A percentile compares a stretch with the other conserved stretches of the same genome.
Evolutionary conservation across 2,888 invertebrate species (phyloP).

Genomic region (Acanthosepion esculentum): DNA sequence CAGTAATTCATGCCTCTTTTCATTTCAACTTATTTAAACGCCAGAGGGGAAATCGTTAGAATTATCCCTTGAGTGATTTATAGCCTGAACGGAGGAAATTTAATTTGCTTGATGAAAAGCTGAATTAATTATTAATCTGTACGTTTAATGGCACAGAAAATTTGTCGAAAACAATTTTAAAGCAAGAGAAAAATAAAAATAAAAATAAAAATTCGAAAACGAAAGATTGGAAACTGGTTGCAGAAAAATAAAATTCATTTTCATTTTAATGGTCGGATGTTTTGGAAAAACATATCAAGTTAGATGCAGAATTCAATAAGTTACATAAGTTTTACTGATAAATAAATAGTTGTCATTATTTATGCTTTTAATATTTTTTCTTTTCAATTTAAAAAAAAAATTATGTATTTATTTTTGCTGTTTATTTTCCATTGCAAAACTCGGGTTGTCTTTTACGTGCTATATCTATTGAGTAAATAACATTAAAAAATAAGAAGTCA

Average conservation of each 20-base stretch:
- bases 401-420: too few species aligned
- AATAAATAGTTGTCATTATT: too few species aligned
- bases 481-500: too few species aligned
- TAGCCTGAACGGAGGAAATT: background rate
- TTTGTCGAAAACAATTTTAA: background rate
- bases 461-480: too few species aligned
- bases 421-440: too few species aligned
- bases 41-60: background rate
- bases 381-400: too few species aligned
- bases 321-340: too few species aligned
- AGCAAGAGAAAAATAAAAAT: background rate
- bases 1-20: background rate
- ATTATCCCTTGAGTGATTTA: background rate
- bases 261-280: background rate
- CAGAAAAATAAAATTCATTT: background rate
- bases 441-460: too few species aligned
- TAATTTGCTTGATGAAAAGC: background rate
- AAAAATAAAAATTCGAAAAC: background rate
- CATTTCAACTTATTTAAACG: background rate
- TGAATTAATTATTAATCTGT: background rate
- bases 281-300: background rate
- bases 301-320: too few species aligned
- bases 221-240: background rate
- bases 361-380: too few species aligned
- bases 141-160: background rate